A percentile compares a stretch with the other conserved stretches of the same genome.
Conservation (phyloP, 2,113 vertebrate species). For the Cettia cetti region DNA sequence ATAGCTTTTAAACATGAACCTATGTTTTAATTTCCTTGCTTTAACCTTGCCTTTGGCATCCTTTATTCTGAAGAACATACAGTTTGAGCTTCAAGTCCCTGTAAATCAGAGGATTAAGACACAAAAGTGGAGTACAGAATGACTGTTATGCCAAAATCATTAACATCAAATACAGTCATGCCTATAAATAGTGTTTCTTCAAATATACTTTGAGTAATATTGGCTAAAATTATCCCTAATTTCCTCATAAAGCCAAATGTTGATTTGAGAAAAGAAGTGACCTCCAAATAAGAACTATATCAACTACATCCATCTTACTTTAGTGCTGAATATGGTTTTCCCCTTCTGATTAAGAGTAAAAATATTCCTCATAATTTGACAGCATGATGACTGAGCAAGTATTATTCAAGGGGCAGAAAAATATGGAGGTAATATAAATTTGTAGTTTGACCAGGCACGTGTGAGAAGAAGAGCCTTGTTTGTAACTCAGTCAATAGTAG, state of each 20-base stretch:
- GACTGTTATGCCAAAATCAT: neutral
- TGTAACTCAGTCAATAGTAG: neutral
- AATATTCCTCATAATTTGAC: neutral
- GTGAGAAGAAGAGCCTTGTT: neutral
- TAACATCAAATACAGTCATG: neutral
- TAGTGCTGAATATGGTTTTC: neutral
- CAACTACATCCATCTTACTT: neutral
- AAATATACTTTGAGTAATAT: neutral
- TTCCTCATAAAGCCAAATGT: neutral
- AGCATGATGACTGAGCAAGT: neutral
- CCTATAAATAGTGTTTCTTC: neutral
- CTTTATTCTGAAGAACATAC: neutral
- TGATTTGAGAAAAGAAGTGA: neutral
- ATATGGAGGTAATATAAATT: neutral
- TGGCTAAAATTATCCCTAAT: neutral
- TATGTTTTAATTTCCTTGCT: neutral
- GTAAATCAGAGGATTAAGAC: neutral
- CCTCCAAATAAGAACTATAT: neutral
- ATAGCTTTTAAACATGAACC: neutral
- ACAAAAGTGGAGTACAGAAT: neutral
- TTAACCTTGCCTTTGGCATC: neutral
- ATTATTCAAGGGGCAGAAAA: neutral
- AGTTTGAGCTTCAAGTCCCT: neutral
- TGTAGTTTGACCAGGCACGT: neutral
- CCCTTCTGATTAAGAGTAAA: neutral